These are phyloP conservation scores for Muntiacus reevesi DNA, from an alignment of 2,113 vertebrate species.

Conservation along the genomic window DNA sequence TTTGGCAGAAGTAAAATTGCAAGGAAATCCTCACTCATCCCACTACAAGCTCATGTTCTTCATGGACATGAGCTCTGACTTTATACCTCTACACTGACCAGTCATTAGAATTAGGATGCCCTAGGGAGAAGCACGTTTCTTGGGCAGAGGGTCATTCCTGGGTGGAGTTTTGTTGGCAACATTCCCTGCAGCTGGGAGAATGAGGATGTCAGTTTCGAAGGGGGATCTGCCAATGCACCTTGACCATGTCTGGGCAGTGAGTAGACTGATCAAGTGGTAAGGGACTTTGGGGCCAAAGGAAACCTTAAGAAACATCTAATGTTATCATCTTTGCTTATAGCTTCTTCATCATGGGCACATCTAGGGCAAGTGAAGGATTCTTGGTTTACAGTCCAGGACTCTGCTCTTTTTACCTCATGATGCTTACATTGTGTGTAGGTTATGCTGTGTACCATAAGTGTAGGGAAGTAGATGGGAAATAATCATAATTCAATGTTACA, in stretches of 20 bases:
- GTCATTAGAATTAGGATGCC: not conserved
- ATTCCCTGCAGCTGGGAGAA: not conserved
- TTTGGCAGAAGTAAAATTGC: not conserved
- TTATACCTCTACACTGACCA: not conserved
- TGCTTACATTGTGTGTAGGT: not conserved
- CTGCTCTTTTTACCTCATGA: not conserved
- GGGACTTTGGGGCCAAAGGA: not conserved
- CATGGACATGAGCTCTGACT: not conserved
- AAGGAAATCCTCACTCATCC: not conserved
- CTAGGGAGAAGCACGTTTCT: not conserved
- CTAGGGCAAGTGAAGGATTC: not conserved
- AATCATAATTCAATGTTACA: not conserved
- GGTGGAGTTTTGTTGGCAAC: not conserved
- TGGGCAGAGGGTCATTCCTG: not conserved
- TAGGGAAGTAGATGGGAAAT: not conserved
- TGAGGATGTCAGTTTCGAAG: not conserved
- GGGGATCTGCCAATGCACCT: not conserved
- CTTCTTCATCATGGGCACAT: not conserved
- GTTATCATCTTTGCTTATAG: not conserved
- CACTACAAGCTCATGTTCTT: not conserved
- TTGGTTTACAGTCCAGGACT: not conserved
- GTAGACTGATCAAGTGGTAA: not conserved
- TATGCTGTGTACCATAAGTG: not conserved
- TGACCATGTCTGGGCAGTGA: not conserved
- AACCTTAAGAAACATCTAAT: not conserved